phyloP scores from a whole-genome alignment of 2,113 vertebrate species.

The Neopipo cinnamomea region DNA sequence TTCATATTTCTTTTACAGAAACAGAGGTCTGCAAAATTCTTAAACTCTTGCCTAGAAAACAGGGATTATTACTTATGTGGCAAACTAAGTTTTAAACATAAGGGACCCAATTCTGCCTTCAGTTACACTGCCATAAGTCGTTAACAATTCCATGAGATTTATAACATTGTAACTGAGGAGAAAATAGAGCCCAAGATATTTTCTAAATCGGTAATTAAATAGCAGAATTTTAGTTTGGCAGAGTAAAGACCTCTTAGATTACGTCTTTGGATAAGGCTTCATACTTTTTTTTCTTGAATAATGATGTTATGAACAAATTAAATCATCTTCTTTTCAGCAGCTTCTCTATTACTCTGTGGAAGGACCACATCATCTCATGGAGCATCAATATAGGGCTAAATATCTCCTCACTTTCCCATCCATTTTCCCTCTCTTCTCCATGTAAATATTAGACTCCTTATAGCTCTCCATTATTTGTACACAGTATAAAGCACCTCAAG shows the following conservation, averaged over 20 bases:
- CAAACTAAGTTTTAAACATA: conserved; percentile 62
- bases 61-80: conserved; percentile 51
- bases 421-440: background rate
- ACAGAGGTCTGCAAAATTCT: conserved; percentile 49
- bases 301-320: conserved; percentile 21
- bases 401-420: background rate
- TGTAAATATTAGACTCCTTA: background rate
- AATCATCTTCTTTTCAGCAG: conserved; percentile 29
- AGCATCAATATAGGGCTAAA: background rate
- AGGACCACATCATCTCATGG: background rate
- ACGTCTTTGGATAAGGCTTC: conserved; percentile 24
- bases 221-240: conserved; percentile 46
- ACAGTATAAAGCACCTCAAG: background rate
- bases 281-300: conserved; percentile 15
- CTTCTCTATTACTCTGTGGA: background rate
- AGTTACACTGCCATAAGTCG: conserved; percentile 58
- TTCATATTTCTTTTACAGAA: conserved; percentile 55
- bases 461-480: background rate
- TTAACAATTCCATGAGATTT: conserved; percentile 52
- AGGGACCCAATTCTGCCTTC: conserved; percentile 55
- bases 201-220: conserved; percentile 57
- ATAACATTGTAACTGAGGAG: conserved; percentile 20
- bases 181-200: conserved; percentile 55
- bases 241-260: conserved; percentile 32
- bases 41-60: conserved; percentile 55